Evolutionary conservation across 2,888 invertebrate genomes (phyloP).

Genomic region (Melanargia galathea): DNA sequence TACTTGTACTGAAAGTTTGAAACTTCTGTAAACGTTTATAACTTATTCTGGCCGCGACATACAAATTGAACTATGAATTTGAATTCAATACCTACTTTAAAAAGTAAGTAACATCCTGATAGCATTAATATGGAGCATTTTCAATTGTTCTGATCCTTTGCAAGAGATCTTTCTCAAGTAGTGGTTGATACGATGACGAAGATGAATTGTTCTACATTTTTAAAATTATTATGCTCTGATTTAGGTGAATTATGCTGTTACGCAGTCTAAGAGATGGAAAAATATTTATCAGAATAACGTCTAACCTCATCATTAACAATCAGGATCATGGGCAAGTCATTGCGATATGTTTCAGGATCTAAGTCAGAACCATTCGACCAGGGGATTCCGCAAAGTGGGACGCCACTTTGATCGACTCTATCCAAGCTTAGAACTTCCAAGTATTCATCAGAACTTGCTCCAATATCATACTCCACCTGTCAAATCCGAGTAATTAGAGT

Average conservation of each 20-base stretch:
- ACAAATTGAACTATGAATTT: too few species aligned
- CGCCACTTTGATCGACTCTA: slow-evolving; percentile 84
- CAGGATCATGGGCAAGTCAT: slow-evolving; percentile 72
- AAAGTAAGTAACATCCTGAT: too few species aligned
- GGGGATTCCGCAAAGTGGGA: slow-evolving; percentile 76
- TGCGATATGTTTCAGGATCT: slow-evolving; percentile 50
- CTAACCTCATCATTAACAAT: slow-evolving; percentile 84
- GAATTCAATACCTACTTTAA: too few species aligned
- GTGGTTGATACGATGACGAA: too few species aligned
- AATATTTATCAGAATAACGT: not conserved
- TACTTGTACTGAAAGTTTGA: slow-evolving; percentile 83
- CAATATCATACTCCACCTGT: slow-evolving; percentile 80
- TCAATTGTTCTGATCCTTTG: too few species aligned
- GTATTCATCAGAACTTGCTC: slow-evolving; percentile 64
- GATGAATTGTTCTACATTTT: too few species aligned
- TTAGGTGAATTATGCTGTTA: too few species aligned
- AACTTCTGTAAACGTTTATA: not conserved
- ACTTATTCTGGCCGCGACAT: too few species aligned
- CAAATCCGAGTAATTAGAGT: not conserved
- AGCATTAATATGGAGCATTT: too few species aligned
- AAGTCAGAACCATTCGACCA: slow-evolving; percentile 60
- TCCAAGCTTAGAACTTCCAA: slow-evolving; percentile 74
- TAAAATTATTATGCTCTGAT: too few species aligned
- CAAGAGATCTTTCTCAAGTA: too few species aligned
- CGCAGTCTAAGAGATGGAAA: not conserved